These are phyloP conservation scores for Balaeniceps rex DNA, from an alignment of 2,113 vertebrate genomes.

Conservation along the genomic window DNA sequence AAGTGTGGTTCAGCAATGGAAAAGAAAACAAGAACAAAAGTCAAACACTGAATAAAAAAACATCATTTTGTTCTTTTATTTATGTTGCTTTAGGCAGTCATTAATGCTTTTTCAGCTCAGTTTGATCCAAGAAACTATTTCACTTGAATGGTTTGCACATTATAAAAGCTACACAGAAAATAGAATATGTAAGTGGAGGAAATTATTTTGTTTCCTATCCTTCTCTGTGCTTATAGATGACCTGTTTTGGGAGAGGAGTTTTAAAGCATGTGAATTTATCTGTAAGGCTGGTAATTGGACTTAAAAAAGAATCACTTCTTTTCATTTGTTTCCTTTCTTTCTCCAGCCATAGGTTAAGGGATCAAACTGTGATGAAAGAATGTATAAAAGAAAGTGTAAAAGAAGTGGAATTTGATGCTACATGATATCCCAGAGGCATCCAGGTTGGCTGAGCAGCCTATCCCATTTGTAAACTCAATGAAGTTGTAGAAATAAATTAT, in stretches of 20 bases:
- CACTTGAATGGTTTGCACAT: constrained; percentile 24
- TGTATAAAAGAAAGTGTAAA: neutral
- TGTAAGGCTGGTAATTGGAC: neutral
- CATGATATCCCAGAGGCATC: neutral
- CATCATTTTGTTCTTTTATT: constrained; percentile 47
- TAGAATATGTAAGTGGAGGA: neutral
- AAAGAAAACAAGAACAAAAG: constrained; percentile 25
- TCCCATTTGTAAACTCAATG: neutral
- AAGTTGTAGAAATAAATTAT: neutral
- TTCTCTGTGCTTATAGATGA: neutral
- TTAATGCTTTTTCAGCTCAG: constrained; percentile 39
- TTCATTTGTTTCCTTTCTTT: neutral
- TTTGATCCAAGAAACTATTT: constrained; percentile 36
- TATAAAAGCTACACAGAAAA: constrained; percentile 19
- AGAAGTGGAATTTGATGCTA: neutral
- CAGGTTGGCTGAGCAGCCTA: neutral
- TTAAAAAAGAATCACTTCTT: neutral
- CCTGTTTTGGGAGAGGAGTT: neutral
- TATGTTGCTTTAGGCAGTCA: constrained; percentile 39
- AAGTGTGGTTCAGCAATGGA: neutral
- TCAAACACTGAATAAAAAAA: neutral
- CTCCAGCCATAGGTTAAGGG: neutral
- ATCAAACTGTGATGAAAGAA: neutral
- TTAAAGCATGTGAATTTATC: neutral
- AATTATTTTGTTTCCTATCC: neutral